phyloP scores from a whole-genome alignment of 2,888 invertebrate genomes.

The Bembecia ichneumoniformis region DNA sequence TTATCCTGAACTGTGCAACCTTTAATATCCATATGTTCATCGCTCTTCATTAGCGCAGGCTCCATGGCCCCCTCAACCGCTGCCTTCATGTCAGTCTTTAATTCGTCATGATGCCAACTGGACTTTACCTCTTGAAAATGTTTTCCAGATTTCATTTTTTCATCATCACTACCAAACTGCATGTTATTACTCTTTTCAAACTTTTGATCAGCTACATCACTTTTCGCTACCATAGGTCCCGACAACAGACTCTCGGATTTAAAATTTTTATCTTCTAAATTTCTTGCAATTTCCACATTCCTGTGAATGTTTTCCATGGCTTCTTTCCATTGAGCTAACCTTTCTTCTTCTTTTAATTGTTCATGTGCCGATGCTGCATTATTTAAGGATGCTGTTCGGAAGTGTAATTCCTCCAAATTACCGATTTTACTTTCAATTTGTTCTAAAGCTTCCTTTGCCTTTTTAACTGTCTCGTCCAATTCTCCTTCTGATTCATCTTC shows the following conservation, averaged over 20 bases:
- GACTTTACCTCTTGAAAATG: neutral
- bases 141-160: neutral
- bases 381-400: conserved; percentile 23
- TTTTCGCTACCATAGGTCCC: conserved; percentile 1
- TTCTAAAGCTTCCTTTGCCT: conserved; percentile 41
- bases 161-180: neutral
- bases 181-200: conserved; percentile 2
- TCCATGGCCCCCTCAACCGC: neutral
- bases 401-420: conserved; percentile 33
- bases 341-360: conserved; percentile 34
- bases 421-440: conserved; percentile 42
- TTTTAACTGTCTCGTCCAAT: conserved; percentile 46
- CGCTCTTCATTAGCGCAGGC: no score
- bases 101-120: neutral
- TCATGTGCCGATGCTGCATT: conserved; percentile 23
- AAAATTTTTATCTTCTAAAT: conserved; percentile 50
- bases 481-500: conserved; percentile 27
- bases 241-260: conserved; percentile 15
- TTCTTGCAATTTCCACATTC: conserved; percentile 41
- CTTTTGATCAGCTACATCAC: neutral
- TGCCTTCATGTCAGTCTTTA: conserved; percentile 6
- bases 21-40: no score
- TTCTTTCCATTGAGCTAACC: conserved; percentile 50
- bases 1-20: no score
- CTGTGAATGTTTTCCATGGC: conserved; percentile 39